phyloP scores from a whole-genome alignment of 2,797 vertebrate genomes.

The Babyrousa celebensis region DNA sequence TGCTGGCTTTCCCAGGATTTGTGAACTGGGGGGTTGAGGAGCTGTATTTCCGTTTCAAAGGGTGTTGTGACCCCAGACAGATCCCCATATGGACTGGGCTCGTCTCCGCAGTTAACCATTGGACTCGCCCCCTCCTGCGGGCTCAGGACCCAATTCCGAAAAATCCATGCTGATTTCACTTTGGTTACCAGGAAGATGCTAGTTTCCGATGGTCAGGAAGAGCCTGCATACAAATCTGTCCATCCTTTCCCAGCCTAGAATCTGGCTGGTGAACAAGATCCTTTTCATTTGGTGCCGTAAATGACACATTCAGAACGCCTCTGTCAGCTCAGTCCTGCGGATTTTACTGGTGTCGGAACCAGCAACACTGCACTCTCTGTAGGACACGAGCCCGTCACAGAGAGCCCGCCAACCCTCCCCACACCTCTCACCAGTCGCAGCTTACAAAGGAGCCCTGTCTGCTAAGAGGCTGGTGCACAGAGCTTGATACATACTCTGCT shows the following conservation, averaged over 20 bases:
- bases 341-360: conserved; percentile 71
- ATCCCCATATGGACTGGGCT: background rate
- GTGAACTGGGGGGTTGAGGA: background rate
- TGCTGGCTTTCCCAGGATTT: background rate
- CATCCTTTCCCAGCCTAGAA: conserved; percentile 27
- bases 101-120: background rate
- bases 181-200: background rate
- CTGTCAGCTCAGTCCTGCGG: conserved; percentile 32
- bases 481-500: background rate
- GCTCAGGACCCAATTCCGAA: background rate
- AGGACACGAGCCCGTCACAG: background rate
- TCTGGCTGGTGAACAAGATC: conserved; percentile 44
- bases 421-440: background rate
- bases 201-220: background rate
- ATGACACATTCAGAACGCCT: conserved; percentile 74
- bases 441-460: conserved; percentile 68
- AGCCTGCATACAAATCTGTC: conserved; percentile 15
- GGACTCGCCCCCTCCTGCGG: accelerated
- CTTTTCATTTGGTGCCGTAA: conserved; percentile 64
- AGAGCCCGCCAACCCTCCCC: background rate
- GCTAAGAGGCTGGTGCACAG: conserved; percentile 44
- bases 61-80: background rate
- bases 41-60: background rate
- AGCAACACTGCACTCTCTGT: conserved; percentile 70
- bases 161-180: background rate